Evolutionary conservation across 2,888 invertebrate species (phyloP), one percentile per base, ranked within the genome.

Genomic region (Rhaphigaster nebulosa): DNA sequence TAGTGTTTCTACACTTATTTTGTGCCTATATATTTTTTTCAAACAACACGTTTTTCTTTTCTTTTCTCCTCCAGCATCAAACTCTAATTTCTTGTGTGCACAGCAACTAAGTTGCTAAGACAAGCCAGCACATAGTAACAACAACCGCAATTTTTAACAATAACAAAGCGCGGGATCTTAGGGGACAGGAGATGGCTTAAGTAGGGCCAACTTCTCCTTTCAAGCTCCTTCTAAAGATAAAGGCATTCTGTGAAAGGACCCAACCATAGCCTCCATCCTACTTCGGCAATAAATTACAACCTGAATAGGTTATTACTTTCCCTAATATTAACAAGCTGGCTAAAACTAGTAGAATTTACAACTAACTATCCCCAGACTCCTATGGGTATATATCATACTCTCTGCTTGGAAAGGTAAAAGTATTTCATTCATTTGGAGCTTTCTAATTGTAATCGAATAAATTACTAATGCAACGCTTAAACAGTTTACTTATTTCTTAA

Each of bases 241-340:
- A 90, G 90, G 84, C 56, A 1, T 26, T 56, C 50, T 54, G 41
- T 90, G 87, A 90, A 90, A 90, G 90, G 90, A 56, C 29, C 54
- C 34, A 29, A 5, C 84, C 76, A 20, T 34, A 50, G 56, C 84
- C 38, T 38, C 70, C 70, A 54, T 15, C 84, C 20, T 84, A 90
- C 90, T 90, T 90, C 34, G 26, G 41, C 90, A 50, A 90, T 90
- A 90, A 90, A 90, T 90, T 90, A 90, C 90, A 45, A 56, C 56
- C 90, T 90, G 26, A 90, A 90, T 90, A 90, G 90, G 84, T 90
- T 90, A 90, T 90, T 90, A 90, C 90, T 90, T 90, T 90, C 90
- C 90, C 89, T 76, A 89, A 89, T 89, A 89, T 89, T 89, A 89
- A 89, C 89, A 89, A 89, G 76, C 89, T 50, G 29, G 52, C 70